Conservation (phyloP, 2,797 vertebrate genomes). For the Myripristis jacobus region DNA sequence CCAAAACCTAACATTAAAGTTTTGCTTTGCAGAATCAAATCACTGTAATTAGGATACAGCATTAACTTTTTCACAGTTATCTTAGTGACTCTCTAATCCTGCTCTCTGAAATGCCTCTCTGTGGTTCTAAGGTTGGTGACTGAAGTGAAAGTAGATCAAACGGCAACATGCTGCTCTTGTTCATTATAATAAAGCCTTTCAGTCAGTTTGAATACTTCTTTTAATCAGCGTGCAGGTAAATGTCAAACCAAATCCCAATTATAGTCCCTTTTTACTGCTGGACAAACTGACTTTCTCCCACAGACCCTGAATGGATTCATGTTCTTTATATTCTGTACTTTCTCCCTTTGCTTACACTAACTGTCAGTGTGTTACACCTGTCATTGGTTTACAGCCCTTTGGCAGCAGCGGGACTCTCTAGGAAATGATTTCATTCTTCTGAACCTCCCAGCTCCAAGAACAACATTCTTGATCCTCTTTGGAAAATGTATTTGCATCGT, state of each 20-base stretch:
- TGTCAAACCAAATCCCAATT: neutral
- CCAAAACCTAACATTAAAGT: too few species aligned
- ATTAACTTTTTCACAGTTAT: too few species aligned
- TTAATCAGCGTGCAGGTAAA: neutral
- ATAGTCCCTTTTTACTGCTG: neutral
- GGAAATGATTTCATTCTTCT: slow-evolving; percentile 32
- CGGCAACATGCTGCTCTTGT: neutral
- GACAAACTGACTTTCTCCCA: slow-evolving; percentile 1
- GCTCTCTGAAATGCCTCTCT: too few species aligned
- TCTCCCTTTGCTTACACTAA: neutral
- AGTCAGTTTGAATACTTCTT: neutral
- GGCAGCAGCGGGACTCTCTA: slow-evolving; percentile 29
- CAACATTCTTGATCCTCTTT: too few species aligned
- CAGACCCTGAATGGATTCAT: too few species aligned
- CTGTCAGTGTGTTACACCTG: slow-evolving; percentile 20
- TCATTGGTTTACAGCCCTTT: slow-evolving; percentile 32
- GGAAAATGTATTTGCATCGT: neutral
- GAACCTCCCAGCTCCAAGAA: slow-evolving; percentile 7
- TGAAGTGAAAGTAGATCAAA: neutral
- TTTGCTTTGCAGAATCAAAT: too few species aligned
- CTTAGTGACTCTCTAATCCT: too few species aligned
- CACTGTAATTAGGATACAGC: too few species aligned
- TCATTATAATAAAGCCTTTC: neutral
- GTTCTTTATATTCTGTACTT: too few species aligned
- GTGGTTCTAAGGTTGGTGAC: neutral